phyloP scores from a whole-genome alignment of 2,888 invertebrate species.

The Volucella zonaria region DNA sequence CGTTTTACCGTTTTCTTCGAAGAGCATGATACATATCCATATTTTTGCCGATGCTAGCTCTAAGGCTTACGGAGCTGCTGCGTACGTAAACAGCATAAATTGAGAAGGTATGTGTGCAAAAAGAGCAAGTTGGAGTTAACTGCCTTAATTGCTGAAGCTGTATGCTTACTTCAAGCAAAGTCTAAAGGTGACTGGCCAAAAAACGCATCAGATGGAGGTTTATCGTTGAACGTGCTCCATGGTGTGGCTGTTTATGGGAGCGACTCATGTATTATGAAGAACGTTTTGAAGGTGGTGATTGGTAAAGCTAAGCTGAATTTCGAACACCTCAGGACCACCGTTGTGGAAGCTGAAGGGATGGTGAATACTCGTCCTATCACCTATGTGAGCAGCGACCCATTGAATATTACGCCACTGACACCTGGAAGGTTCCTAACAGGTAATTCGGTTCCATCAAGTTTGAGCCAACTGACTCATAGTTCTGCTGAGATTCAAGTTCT shows the following conservation, averaged over 20 bases:
- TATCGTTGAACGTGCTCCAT: slow-evolving; percentile 19
- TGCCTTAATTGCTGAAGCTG: no score
- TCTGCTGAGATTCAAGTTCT: background rate
- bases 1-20: no score
- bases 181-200: background rate
- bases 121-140: no score
- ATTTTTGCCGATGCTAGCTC: no score
- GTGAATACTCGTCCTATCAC: background rate
- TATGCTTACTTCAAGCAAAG: no score
- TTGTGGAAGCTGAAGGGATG: slow-evolving; percentile 27
- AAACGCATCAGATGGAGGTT: slow-evolving; percentile 28
- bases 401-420: slow-evolving; percentile 18
- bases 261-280: background rate
- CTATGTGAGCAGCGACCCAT: no score
- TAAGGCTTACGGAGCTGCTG: no score
- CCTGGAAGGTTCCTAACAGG: slow-evolving; percentile 21
- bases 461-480: background rate
- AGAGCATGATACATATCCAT: no score
- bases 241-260: no score
- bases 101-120: no score
- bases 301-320: background rate
- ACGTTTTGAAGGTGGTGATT: slow-evolving; percentile 22
- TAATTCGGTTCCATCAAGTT: slow-evolving; percentile 10
- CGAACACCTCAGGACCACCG: slow-evolving; percentile 16
- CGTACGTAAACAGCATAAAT: no score